Base-by-base conservation (phyloP, 2,113 vertebrate species). In the Muntiacus muntjak region DNA sequence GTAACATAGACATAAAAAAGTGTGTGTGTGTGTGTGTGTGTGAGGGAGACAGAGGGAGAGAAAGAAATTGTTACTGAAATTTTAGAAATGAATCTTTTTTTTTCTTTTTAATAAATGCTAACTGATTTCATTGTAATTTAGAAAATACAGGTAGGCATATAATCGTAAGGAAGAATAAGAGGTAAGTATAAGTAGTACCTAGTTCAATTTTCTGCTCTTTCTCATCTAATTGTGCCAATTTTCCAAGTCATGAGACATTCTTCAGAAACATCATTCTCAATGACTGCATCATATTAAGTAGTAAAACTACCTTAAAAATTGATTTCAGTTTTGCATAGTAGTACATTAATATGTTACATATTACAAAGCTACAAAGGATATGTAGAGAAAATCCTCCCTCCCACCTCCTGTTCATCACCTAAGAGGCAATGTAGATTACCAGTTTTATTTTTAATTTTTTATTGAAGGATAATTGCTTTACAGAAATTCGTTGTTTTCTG, bases 81-180 rank as follows among this genome's bases (percentile, higher is more conserved):
- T 45, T 86, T 86, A 52, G 43, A 79, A 50, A 28, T 79, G 78
- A 58, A 43, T n/a, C 25, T 10, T 40, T 74, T 78, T 23, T 79
- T 55, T 97, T 67, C 2, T 95, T 81, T 81, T 89, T 25, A 81
- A 83, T 93, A 91, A 95, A 50, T 30, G 67, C 54, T 76, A 55
- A 60, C n/a, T 89, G 28, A 88, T 91, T 89, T 81, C 55, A 82
- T 74, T 97, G 50, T n/a, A 91, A 76, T 45, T 94, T 86, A 85
- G 78, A 86, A 89, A 86, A 88, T 78, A 36, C 4, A 55, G 30
- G 40, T 47, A 89, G 74, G 21, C 23, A 76, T 55, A 26, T 43
- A 85, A 84, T 23, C n/a, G 76, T 82, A 60, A 89, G 82, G 81
- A 95, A 84, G 25, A 88, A 93, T 9, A 78, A 93, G 95, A 67